Base-by-base conservation (phyloP, 1,140 invertebrate genomes). In the Nylanderia fulva region DNA sequence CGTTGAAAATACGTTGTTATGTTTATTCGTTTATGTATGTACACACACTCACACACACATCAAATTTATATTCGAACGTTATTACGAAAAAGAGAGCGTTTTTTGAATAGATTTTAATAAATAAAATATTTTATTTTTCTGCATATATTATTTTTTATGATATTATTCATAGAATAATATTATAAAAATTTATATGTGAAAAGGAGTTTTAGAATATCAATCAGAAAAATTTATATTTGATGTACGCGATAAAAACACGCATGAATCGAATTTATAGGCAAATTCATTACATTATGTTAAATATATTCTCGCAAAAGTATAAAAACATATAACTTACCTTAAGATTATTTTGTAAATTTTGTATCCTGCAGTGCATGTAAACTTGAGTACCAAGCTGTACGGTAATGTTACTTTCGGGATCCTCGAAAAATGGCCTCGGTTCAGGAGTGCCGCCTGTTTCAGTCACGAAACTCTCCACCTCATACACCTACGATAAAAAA, bases 361-460 rank as follows among this genome's bases (percentile, higher is more conserved):
- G 96, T 39, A 97, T 96, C 84, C 95, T 93, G 89, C 96, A 97
- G 89, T 96, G 96, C 86, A 97, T 94, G 88, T 96, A 95, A 15
- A 96, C 96, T 42, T 95, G 94, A 21, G 95, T 94, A 5, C 96
- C 96, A 11, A 96, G 93, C 69, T 96, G 96, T 2, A 95, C 95
- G 0, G 96, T 96, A 84, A 96, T 94, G 90, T 96, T 96, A 75
- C 93, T 95, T 71, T 94, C 93, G 15, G 94, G 92, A 91, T 96
- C 95, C 75, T 96, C 95, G 91, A 96, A 96, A 88, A 93, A 95
- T 24, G 96, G 95, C 64, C 94, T 89, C 7, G 95, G 95, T 83
- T 96, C 96, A 4, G 95, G 93, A 8, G 95, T 95, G 45, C 94
- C 93, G 64, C 92, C 91, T 60, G 93, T 94, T 80, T 95, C 95